Base-by-base conservation (phyloP, 2,113 vertebrate genomes). In the Grallaria varia region DNA sequence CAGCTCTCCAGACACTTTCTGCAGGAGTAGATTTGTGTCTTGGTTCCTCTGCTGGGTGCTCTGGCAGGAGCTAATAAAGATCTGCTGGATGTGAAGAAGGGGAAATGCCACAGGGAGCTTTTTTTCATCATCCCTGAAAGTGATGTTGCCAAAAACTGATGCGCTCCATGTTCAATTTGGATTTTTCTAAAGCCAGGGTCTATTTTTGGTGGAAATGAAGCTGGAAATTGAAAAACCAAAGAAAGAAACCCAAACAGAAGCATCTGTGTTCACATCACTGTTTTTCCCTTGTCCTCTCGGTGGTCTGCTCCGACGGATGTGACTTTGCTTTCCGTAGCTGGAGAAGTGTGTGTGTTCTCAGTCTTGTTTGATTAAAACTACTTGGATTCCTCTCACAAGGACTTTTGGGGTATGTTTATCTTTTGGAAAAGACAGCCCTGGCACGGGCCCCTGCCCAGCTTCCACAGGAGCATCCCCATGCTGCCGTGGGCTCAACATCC, bases 301-400 rank as follows among this genome's bases (percentile, higher is more conserved):
- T 56, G 60, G 64, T 88, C 44, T 88, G 30, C 52, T 75, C 90
- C 8, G 3, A 60, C 52, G 47, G 79, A 63, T 0, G 1, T 50
- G 68, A 86, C 28, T 93, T 94, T 68, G 33, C 25, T 89, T 87
- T 89, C 20, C 0, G 0, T 50, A 86, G 63, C 66, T 58, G 80
- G 73, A 90, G 75, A 67, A 60, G 22, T 66, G 37, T 84, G 75
- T 84, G 80, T 87, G 8, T 71, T 83, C 79, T 93, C 56, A 63
- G 13, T 76, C 44, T 80, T 49, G 35, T 81, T 92, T 60, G 73
- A 96, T 97, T 96, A 97, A 96, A 97, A 82, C 84, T 9, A 78
- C 33, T 90, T 86, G 1, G 2, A 5, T 87, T 72, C 33, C 49
- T 89, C 73, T 84, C 67, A n/a, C 15, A 14, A 78, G 40, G 76